Base-by-base conservation (phyloP, 2,113 vertebrate genomes). In the Telmatochromis sp. region DNA sequence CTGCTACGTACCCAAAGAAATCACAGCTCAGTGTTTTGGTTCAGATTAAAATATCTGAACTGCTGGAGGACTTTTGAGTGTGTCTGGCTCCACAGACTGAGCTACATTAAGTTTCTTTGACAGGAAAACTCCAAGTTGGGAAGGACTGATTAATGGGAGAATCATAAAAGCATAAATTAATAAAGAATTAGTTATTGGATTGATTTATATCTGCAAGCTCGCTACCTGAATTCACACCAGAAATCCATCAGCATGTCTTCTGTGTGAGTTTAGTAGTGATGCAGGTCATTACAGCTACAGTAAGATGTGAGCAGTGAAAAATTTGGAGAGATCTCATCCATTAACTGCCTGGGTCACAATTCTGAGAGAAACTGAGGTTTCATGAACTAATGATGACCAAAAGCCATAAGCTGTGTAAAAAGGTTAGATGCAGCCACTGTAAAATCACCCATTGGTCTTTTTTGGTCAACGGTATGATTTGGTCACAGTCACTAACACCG, bases 21-120 rank as follows among this genome's bases (percentile, higher is more conserved):
- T 37, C 33, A 12, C 45, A 28, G 70, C 26, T 49, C 9, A 31
- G 0, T 12, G 11, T 4, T 49, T 78, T 49, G 26, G 26, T 78
- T 9, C 23, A 31, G 70, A 75, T 26, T 19, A 31, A 49, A 28
- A 49, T n/a, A 49, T 5, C 42, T 17, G 42, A 47, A 78, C 70
- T 78, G 0, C n/a, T 31, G 26, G 9, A 75, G 15, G 23, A 7
- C 5, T 75, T 12, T 10, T 73, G 3, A 28, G 15, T 0, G 6
- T 31, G 42, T 47, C 42, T 49, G 42, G 15, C 3, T 75, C 6
- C 23, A 75, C 15, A 73, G 1, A 73, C 37, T 42, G 37, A 73
- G 65, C 65, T 45, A 6, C 37, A 70, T 70, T 42, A 70, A 42
- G 65, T 23, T 70, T 42, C n/a, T 42, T 42, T 70, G 65, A 70